Percentiles rank a stretch among this genome's conserved stretches.
Evolutionary conservation across 1,140 invertebrate species (phyloP).

Genomic region (Sycobia sp.): DNA sequence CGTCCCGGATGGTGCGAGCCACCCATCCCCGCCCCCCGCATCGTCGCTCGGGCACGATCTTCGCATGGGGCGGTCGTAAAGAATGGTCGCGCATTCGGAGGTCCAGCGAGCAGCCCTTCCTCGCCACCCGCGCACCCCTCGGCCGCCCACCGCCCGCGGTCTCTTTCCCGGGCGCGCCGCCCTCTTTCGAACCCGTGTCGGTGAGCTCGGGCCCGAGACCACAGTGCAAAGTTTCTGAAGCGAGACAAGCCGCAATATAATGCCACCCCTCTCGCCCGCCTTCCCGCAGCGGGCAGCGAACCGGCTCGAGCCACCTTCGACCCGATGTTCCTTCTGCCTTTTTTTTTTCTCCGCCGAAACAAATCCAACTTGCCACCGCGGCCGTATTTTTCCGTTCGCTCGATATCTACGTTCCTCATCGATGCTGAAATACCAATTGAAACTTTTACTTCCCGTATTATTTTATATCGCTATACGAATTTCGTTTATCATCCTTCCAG

Average conservation of each 20-base stretch:
- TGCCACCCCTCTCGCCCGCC: conserved; percentile 41
- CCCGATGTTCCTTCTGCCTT: background rate
- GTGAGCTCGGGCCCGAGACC: conserved; percentile 41
- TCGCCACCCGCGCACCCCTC: too few species aligned
- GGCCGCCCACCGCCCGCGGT: background rate
- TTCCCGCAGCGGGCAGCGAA: too few species aligned
- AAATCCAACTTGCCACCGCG: conserved; percentile 22
- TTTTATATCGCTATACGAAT: too few species aligned
- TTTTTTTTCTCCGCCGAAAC: conserved; percentile 17
- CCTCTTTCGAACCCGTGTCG: conserved; percentile 37
- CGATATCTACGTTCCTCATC: conserved; percentile 21
- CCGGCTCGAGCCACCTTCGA: too few species aligned
- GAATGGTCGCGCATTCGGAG: conserved; percentile 53
- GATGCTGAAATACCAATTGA: conserved; percentile 8
- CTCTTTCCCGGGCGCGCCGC: conserved; percentile 32
- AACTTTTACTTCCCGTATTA: too few species aligned
- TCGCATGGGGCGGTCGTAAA: conserved; percentile 49
- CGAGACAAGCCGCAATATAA: conserved; percentile 57
- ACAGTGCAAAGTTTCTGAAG: conserved; percentile 56
- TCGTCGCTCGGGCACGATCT: conserved; percentile 41
- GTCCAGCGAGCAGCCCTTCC: conserved; percentile 33
- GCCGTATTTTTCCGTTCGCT: background rate
- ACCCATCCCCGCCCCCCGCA: background rate
- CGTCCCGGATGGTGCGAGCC: too few species aligned
- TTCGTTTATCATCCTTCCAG: too few species aligned